Evolutionary conservation across 2,113 vertebrate genomes (phyloP).

Genomic region (Oryzias woworae): DNA sequence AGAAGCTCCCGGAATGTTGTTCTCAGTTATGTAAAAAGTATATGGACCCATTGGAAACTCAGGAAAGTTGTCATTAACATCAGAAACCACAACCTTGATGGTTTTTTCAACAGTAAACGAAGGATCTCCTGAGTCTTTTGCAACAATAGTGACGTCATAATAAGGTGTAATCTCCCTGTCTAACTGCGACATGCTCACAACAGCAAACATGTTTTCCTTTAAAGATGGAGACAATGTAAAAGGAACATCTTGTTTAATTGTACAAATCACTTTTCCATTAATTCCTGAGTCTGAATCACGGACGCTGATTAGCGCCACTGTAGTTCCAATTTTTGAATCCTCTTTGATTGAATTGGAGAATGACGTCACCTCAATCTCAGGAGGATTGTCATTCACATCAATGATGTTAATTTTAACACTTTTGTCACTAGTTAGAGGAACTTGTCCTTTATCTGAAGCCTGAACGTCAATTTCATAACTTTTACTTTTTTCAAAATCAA

Average conservation of each 20-base stretch:
- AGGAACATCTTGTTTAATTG: conserved; percentile 26
- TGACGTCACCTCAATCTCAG: conserved; percentile 43
- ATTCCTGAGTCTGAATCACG: conserved; percentile 50
- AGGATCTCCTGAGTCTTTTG: conserved; percentile 66
- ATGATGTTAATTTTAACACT: conserved; percentile 46
- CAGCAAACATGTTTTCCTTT: conserved; percentile 51
- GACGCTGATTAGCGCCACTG: conserved; percentile 50
- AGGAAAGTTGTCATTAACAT: conserved; percentile 75
- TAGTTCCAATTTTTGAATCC: conserved; percentile 48
- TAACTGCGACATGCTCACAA: conserved; percentile 40
- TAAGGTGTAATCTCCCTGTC: conserved; percentile 57
- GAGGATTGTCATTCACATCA: conserved; percentile 43
- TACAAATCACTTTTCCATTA: conserved; percentile 34
- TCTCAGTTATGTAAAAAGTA: conserved; percentile 63
- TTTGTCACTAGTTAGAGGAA: conserved; percentile 33
- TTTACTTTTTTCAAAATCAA: conserved; percentile 53
- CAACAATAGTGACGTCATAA: conserved; percentile 74
- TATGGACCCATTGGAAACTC: conserved; percentile 44
- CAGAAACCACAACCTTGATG: conserved; percentile 58
- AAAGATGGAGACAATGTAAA: conserved; percentile 52
- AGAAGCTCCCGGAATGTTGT: conserved; percentile 48
- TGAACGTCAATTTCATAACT: conserved; percentile 53
- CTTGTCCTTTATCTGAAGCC: conserved; percentile 37
- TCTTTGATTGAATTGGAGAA: conserved; percentile 15
- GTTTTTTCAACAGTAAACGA: conserved; percentile 57